Evolutionary conservation across 1,140 invertebrate species (phyloP).

Genomic region (Lasioglossum baleicum): DNA sequence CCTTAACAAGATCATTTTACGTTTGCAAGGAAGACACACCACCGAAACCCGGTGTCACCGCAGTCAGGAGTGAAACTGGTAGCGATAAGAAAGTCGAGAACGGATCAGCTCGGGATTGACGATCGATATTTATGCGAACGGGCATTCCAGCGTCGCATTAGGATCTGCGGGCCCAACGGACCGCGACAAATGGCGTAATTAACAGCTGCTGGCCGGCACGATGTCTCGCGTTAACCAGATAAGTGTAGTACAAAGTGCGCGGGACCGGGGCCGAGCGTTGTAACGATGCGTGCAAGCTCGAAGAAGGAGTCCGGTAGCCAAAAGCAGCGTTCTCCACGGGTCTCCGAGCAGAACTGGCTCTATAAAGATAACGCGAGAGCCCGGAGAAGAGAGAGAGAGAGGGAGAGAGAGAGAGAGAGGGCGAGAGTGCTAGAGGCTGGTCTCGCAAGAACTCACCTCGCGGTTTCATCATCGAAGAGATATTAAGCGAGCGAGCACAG

Average conservation of each 20-base stretch:
- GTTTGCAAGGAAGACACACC: not conserved
- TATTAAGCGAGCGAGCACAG: not conserved
- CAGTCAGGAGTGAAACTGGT: not conserved
- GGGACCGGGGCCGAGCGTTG: not conserved
- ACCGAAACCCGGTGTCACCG: no score
- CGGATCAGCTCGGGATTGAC: not conserved
- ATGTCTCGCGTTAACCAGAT: constrained; percentile 12
- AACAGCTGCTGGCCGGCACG: constrained; percentile 12
- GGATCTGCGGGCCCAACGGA: not conserved
- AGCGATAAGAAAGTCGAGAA: not conserved
- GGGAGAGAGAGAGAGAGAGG: not conserved
- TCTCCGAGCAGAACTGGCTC: constrained; percentile 28
- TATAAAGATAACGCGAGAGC: constrained; percentile 44
- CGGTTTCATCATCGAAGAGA: constrained; percentile 19
- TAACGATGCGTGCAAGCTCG: not conserved
- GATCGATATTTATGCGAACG: not conserved
- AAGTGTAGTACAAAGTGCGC: constrained; percentile 13
- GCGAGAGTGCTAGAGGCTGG: no score
- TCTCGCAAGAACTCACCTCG: constrained; percentile 8
- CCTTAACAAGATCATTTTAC: not conserved
- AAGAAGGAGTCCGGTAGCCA: constrained; percentile 3
- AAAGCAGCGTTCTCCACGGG: constrained; percentile 4
- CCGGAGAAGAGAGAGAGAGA: not conserved
- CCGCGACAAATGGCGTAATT: constrained; percentile 33
- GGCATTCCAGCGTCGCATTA: constrained; percentile 3